Conservation (phyloP, 30 jellyfish, hydroid and myxozoan genomes). For the Morbakka virulenta region DNA sequence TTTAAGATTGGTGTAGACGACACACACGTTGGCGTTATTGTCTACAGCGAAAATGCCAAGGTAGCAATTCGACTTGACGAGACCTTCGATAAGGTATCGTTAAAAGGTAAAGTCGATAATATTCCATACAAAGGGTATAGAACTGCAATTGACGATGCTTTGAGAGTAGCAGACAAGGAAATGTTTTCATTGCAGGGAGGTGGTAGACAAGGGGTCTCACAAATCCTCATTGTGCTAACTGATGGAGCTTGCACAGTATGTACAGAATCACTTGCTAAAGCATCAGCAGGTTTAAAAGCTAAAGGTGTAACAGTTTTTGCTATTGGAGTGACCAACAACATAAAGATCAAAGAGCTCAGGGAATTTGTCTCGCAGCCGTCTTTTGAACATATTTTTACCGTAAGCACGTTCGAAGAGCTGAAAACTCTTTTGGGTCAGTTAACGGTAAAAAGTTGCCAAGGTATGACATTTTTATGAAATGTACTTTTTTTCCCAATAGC, state of each 20-base stretch:
- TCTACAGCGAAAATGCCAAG: conserved; percentile 71
- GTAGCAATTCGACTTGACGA: conserved; percentile 77
- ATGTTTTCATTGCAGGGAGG: conserved; percentile 91
- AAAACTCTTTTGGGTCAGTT: conserved; percentile 41
- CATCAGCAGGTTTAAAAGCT: conserved; percentile 57
- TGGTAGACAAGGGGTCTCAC: conserved; percentile 83
- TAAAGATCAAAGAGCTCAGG: conserved; percentile 49
- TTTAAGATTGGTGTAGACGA: conserved; percentile 58
- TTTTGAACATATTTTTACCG: conserved; percentile 57
- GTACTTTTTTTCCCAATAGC: too few relatives aligned
- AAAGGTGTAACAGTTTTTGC: conserved; percentile 76
- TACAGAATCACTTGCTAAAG: conserved; percentile 47
- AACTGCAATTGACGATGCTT: conserved; percentile 90
- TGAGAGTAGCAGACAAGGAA: conserved; percentile 60
- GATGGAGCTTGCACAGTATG: conserved; percentile 90
- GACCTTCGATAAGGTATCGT: conserved; percentile 73
- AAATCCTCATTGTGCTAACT: conserved; percentile 68
- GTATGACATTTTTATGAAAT: conserved; percentile 10
- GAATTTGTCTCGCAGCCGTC: conserved; percentile 65
- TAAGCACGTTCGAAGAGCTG: conserved; percentile 53
- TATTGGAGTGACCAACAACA: conserved; percentile 72
- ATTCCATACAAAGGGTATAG: conserved; percentile 72
- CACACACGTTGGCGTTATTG: conserved; percentile 86
- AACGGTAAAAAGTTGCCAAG: conserved; percentile 52
- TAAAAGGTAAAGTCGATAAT: conserved; percentile 49